Conservation (phyloP, 2,797 vertebrate genomes). For the Prunella strophiata region DNA sequence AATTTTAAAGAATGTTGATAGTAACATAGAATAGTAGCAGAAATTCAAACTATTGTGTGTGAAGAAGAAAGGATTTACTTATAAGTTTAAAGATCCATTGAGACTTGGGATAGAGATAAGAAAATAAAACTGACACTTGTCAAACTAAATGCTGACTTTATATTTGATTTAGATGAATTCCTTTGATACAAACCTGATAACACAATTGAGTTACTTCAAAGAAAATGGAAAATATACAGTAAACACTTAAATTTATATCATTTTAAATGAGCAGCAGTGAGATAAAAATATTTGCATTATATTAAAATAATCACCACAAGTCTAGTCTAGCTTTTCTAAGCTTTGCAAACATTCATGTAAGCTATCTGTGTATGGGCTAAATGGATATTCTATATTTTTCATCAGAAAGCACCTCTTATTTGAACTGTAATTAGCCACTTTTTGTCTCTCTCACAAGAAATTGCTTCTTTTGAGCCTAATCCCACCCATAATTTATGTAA, state of each 20-base stretch:
- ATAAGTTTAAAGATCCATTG: not conserved
- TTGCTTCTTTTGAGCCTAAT: not conserved
- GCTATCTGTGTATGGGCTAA: not conserved
- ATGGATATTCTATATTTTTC: not conserved
- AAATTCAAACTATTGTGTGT: not conserved
- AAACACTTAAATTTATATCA: not conserved
- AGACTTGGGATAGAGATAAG: not conserved
- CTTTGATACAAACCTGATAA: not conserved
- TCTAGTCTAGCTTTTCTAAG: not conserved
- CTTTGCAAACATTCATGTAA: not conserved
- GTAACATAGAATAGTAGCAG: not conserved
- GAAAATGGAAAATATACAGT: not conserved
- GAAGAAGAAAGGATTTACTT: conserved; percentile 19
- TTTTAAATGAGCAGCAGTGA: not conserved
- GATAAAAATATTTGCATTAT: not conserved
- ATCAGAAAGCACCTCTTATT: not conserved
- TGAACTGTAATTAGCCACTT: not conserved
- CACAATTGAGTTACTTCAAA: not conserved
- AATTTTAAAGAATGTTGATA: not conserved
- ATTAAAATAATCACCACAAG: not conserved
- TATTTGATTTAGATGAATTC: conserved; percentile 4
- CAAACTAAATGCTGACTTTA: conserved; percentile 20
- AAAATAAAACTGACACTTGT: conserved; percentile 37
- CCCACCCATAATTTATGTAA: not conserved
- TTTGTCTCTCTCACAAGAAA: not conserved